These are phyloP conservation scores for Caradrina kadenii DNA, from an alignment of 2,888 invertebrate species.

Conservation along the genomic window DNA sequence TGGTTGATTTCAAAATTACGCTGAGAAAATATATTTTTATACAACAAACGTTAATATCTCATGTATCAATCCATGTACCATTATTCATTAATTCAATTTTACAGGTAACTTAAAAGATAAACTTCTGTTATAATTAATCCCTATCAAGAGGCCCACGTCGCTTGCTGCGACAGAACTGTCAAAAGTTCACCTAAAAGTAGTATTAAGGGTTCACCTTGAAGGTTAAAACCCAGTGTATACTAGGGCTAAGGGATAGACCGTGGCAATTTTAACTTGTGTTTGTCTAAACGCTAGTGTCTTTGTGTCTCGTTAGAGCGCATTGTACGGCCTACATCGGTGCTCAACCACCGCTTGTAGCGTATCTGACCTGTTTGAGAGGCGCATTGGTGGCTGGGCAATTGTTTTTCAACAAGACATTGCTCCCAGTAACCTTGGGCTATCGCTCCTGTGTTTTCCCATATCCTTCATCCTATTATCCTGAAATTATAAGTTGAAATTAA, in stretches of 20 bases:
- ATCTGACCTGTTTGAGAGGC: constrained; percentile 80
- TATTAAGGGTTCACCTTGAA: constrained; percentile 78
- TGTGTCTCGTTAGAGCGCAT: constrained; percentile 76
- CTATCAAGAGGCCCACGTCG: constrained; percentile 82
- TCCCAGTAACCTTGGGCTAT: constrained; percentile 78
- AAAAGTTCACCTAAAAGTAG: constrained; percentile 84
- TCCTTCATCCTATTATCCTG: constrained; percentile 6
- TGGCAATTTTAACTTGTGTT: constrained; percentile 70
- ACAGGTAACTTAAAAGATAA: constrained; percentile 79
- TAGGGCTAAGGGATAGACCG: constrained; percentile 85
- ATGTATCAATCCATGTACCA: constrained; percentile 20
- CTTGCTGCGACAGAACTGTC: constrained; percentile 78
- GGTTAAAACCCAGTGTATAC: constrained; percentile 80
- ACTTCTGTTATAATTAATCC: constrained; percentile 68
- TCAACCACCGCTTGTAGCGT: constrained; percentile 86
- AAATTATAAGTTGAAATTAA: background rate
- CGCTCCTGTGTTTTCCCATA: constrained; percentile 44
- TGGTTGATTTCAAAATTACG: constrained; percentile 47
- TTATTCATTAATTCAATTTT: constrained; percentile 72
- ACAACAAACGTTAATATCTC: background rate
- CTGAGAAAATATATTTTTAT: background rate
- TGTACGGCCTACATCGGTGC: constrained; percentile 81
- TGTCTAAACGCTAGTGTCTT: constrained; percentile 70
- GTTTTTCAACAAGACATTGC: constrained; percentile 90
- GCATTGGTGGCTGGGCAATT: constrained; percentile 85